phyloP scores from a whole-genome alignment of 2,888 invertebrate genomes.

The Volucella bombylans region DNA sequence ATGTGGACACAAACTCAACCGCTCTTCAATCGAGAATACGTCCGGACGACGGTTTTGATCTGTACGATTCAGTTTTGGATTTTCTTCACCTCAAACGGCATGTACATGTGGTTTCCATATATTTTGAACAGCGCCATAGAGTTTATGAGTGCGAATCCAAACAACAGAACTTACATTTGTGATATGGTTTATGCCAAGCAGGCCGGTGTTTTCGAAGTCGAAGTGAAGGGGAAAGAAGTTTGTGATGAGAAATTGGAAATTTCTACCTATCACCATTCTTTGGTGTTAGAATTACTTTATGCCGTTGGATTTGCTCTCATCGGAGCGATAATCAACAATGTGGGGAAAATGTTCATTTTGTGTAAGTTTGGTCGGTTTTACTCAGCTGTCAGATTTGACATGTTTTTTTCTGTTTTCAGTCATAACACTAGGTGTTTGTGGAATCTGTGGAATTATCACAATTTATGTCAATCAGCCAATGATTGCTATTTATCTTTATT shows the following conservation, averaged over 20 bases:
- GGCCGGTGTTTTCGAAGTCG: constrained; percentile 37
- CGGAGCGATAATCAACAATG: constrained; percentile 77
- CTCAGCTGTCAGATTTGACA: not conserved
- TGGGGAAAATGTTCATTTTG: constrained; percentile 77
- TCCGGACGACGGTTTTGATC: constrained; percentile 77
- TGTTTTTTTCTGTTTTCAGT: constrained; percentile 68
- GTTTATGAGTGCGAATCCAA: constrained; percentile 77
- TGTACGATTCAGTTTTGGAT: constrained; percentile 80
- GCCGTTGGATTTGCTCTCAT: constrained; percentile 78
- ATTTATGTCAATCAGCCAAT: constrained; percentile 76
- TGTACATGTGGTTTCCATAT: constrained; percentile 81
- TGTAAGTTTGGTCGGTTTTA: constrained; percentile 74
- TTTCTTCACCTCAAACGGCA: constrained; percentile 79
- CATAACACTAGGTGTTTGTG: constrained; percentile 76
- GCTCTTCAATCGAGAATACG: constrained; percentile 78
- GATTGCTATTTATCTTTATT: constrained; percentile 77
- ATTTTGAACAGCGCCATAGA: constrained; percentile 79
- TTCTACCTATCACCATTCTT: constrained; percentile 77
- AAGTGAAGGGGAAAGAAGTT: constrained; percentile 40
- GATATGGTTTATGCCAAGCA: constrained; percentile 77
- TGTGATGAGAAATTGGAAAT: constrained; percentile 78
- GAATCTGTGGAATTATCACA: constrained; percentile 75
- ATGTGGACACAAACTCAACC: constrained; percentile 81
- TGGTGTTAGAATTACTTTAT: constrained; percentile 77
- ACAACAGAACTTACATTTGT: constrained; percentile 77